These are phyloP conservation scores for Benitochromis conjunctus DNA, from an alignment of 2,113 vertebrate genomes.

Conservation along the genomic window DNA sequence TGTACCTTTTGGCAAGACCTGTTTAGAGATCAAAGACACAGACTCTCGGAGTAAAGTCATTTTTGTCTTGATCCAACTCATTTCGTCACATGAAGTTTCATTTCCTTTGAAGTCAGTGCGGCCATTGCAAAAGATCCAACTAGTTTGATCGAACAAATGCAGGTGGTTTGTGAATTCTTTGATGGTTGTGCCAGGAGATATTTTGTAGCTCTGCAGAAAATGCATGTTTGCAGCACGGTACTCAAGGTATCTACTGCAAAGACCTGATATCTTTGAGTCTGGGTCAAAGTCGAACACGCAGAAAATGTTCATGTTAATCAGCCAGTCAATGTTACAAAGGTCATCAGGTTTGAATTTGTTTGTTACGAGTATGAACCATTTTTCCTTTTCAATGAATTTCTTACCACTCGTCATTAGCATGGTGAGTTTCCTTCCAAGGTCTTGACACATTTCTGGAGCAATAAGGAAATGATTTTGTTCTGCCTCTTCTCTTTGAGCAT, in stretches of 20 bases:
- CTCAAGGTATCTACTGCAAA: conserved; percentile 71
- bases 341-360: conserved; percentile 71
- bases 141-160: conserved; percentile 77
- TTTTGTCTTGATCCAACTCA: conserved; percentile 76
- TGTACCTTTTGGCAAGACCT: conserved; percentile 71
- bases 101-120: conserved; percentile 72
- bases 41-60: conserved; percentile 71
- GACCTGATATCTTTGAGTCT: conserved; percentile 73
- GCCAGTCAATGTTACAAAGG: conserved; percentile 68
- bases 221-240: conserved; percentile 69
- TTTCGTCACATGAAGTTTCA: conserved; percentile 74
- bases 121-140: conserved; percentile 86
- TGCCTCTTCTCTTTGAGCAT: conserved; percentile 71
- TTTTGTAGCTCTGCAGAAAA: conserved; percentile 72
- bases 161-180: conserved; percentile 55
- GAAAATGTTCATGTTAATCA: conserved; percentile 77
- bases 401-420: conserved; percentile 75
- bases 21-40: conserved; percentile 76
- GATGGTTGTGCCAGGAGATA: conserved; percentile 34
- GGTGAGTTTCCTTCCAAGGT: conserved; percentile 75
- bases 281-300: conserved; percentile 84
- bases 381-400: conserved; percentile 73
- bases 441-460: conserved; percentile 29
- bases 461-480: conserved; percentile 45
- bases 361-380: conserved; percentile 79